These are phyloP conservation scores for Folsomia candida DNA, from an alignment of 2,888 invertebrate genomes.

Conservation along the genomic window DNA sequence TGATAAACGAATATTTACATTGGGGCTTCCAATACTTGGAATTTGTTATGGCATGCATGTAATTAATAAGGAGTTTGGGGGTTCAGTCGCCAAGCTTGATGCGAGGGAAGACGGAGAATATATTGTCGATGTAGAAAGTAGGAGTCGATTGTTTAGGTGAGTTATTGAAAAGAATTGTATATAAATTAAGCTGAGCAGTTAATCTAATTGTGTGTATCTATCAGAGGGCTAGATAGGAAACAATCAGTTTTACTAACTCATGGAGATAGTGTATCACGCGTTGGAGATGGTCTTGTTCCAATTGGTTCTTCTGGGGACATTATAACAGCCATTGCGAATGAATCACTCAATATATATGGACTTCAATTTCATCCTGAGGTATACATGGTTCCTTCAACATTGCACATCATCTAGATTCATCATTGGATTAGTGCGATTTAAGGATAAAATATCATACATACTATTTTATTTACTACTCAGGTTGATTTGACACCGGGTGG, in stretches of 20 bases:
- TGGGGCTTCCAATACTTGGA: conserved; percentile 84
- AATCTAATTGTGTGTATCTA: too few species aligned
- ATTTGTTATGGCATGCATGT: conserved; percentile 99
- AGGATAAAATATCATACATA: too few species aligned
- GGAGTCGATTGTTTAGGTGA: conserved; percentile 90
- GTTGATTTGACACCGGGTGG: conserved; percentile 92
- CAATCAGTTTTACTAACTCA: conserved; percentile 93
- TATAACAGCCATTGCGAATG: conserved; percentile 86
- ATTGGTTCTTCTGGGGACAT: conserved; percentile 81
- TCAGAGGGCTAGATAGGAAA: conserved; percentile 80
- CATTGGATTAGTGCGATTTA: too few species aligned
- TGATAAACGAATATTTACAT: conserved; percentile 91
- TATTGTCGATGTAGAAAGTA: conserved; percentile 79
- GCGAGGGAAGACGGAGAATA: conserved; percentile 93
- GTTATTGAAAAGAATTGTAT: conserved; percentile 54
- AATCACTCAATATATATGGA: conserved; percentile 84
- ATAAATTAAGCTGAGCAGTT: too few species aligned
- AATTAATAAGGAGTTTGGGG: conserved; percentile 96
- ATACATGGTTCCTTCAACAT: too few species aligned
- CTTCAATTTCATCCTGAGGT: conserved; percentile 99
- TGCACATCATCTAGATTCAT: too few species aligned
- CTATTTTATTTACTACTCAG: too few species aligned
- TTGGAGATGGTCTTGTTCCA: conserved; percentile 83
- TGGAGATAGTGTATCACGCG: conserved; percentile 90
- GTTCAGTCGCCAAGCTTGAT: conserved; percentile 81